A percentile compares a stretch with the other conserved stretches of the same genome.
Conservation (phyloP, 1,140 invertebrate species). For the Rhizoglyphus robini region DNA sequence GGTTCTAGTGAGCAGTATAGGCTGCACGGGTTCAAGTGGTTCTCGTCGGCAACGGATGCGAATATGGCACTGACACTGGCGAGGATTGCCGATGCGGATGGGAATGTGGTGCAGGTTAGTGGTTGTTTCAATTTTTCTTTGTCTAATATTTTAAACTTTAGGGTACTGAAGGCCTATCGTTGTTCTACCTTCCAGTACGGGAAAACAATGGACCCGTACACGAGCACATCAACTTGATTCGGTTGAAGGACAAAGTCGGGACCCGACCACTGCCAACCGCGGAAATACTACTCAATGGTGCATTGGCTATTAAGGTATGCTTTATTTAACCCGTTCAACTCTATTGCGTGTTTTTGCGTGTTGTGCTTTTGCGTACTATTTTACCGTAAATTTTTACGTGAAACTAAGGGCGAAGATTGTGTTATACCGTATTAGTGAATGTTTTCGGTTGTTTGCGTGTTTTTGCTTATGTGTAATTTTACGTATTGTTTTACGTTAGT, state of each 20-base stretch:
- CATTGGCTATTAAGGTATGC: conserved; percentile 35
- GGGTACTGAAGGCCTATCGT: conserved; percentile 40
- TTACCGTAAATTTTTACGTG: no score
- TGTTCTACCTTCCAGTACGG: conserved; percentile 40
- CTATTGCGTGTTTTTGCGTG: no score
- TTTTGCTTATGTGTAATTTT: no score
- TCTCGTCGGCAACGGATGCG: conserved; percentile 47
- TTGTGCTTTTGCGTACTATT: no score
- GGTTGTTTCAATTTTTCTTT: no score
- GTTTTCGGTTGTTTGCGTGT: no score
- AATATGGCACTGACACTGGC: conserved; percentile 47
- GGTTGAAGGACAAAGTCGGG: conserved; percentile 45
- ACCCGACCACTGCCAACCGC: conserved; percentile 48
- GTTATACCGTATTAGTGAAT: no score
- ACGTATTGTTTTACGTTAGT: no score
- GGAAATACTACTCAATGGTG: conserved; percentile 44
- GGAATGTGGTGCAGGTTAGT: conserved; percentile 31
- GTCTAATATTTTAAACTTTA: conserved; percentile 27
- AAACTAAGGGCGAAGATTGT: no score
- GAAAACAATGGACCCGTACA: conserved; percentile 31
- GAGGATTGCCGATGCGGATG: conserved; percentile 36
- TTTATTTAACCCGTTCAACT: no score
- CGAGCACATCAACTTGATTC: conserved; percentile 27
- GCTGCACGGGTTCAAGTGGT: conserved; percentile 46
- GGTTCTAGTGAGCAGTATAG: conserved; percentile 35